A percentile compares a stretch with the other conserved stretches of the same genome.
phyloP scores from a whole-genome alignment of 2,113 vertebrate genomes.

The Nyctereutes procyonoides region DNA sequence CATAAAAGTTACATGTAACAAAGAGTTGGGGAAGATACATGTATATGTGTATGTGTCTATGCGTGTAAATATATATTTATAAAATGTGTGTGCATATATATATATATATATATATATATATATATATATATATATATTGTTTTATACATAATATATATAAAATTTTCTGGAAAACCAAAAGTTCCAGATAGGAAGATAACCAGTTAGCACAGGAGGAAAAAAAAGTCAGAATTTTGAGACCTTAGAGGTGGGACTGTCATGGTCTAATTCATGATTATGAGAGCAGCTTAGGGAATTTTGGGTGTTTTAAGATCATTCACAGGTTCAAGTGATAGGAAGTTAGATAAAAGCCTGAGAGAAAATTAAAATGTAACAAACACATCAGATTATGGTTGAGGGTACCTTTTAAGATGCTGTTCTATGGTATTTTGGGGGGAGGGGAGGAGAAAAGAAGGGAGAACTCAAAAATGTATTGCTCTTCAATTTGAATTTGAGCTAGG shows the following conservation, averaged over 20 bases:
- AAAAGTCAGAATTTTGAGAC: conserved; percentile 38
- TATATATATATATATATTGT: background rate
- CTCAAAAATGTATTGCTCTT: conserved; percentile 40
- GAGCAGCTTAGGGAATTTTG: conserved; percentile 50
- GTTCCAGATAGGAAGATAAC: background rate
- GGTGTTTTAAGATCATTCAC: conserved; percentile 32
- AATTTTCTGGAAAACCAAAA: conserved; percentile 19
- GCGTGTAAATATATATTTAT: background rate
- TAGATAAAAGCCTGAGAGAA: conserved; percentile 18
- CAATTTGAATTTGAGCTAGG: background rate
- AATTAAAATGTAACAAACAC: background rate
- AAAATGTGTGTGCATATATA: background rate
- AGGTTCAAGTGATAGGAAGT: background rate
- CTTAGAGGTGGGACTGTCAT: background rate
- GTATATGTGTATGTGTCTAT: background rate
- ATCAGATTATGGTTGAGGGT: background rate
- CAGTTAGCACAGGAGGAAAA: background rate
- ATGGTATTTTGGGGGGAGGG: background rate
- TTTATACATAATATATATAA: background rate
- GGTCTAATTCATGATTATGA: conserved; percentile 12
- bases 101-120: background rate
- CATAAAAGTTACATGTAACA: background rate
- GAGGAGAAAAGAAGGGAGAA: background rate
- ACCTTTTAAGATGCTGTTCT: conserved; percentile 42
- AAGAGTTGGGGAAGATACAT: conserved; percentile 15